Evolutionary conservation across 2,888 invertebrate species (phyloP).

Genomic region (Oxytorus armatus): DNA sequence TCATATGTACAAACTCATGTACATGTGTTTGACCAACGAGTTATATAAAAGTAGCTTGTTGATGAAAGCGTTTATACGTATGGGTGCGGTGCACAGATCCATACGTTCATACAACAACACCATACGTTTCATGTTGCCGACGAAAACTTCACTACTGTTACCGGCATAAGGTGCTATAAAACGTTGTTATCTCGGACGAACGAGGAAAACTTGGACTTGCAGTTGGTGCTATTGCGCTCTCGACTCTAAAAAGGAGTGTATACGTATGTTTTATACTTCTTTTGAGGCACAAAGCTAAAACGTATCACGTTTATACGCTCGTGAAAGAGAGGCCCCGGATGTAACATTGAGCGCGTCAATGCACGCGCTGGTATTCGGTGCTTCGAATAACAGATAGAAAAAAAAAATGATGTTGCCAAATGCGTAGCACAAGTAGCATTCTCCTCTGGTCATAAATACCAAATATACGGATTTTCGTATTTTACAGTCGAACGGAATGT

Average conservation of each 20-base stretch:
- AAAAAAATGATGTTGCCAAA: conserved; percentile 6
- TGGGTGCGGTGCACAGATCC: conserved; percentile 2
- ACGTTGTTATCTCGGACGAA: conserved; percentile 53
- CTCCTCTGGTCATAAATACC: conserved; percentile 9
- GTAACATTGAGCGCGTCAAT: conserved; percentile 14
- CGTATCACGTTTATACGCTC: conserved; percentile 11
- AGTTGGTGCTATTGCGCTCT: not conserved
- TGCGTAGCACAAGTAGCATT: not conserved
- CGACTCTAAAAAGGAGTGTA: not conserved
- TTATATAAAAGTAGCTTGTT: conserved; percentile 40
- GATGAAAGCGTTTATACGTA: conserved; percentile 20
- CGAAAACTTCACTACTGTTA: conserved; percentile 49
- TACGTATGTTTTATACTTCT: not conserved
- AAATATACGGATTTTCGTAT: conserved; percentile 26
- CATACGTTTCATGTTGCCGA: conserved; percentile 13
- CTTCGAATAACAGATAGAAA: not conserved
- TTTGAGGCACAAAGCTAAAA: conserved; percentile 21
- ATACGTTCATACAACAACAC: conserved; percentile 13
- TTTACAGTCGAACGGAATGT: conserved; percentile 20
- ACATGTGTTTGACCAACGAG: conserved; percentile 24
- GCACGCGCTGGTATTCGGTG: conserved; percentile 4
- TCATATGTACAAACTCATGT: not conserved
- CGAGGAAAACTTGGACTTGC: conserved; percentile 42
- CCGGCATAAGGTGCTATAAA: conserved; percentile 44
- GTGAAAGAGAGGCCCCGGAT: not conserved